Evolutionary conservation across 2,888 invertebrate species (phyloP).

Genomic region (Dynastes hyllus): DNA sequence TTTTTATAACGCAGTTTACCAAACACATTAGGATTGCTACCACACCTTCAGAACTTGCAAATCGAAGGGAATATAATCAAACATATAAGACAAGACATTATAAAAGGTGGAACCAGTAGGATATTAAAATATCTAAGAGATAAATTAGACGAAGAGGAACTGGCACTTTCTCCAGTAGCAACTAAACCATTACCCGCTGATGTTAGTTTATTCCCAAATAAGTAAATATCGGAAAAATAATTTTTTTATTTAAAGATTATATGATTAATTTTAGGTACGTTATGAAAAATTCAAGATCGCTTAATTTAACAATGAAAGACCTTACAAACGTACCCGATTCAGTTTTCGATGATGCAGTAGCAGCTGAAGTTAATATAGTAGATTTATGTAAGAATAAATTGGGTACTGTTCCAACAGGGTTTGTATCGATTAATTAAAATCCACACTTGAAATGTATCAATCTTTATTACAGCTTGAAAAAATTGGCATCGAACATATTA

Average conservation of each 20-base stretch:
- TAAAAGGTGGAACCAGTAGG: constrained; percentile 87
- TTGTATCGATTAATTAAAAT: constrained; percentile 20
- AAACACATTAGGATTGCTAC: constrained; percentile 79
- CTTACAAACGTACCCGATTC: constrained; percentile 80
- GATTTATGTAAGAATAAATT: constrained; percentile 90
- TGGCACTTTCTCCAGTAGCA: constrained; percentile 46
- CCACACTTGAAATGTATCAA: constrained; percentile 14
- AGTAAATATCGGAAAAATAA: constrained; percentile 61
- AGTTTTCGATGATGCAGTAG: constrained; percentile 81
- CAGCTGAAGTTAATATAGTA: constrained; percentile 82
- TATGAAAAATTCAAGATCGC: constrained; percentile 74
- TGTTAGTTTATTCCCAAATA: constrained; percentile 61
- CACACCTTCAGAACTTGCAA: constrained; percentile 86
- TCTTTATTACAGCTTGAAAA: constrained; percentile 47
- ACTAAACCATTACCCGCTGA: constrained; percentile 34
- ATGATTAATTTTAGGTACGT: constrained; percentile 70
- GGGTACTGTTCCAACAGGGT: constrained; percentile 80
- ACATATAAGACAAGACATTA: constrained; percentile 86
- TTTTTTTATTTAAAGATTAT: not conserved
- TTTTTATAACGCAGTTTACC: constrained; percentile 75
- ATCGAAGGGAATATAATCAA: constrained; percentile 91
- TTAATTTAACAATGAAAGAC: constrained; percentile 79
- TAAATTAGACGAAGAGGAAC: constrained; percentile 68
- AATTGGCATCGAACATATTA: constrained; percentile 66
- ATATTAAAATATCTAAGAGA: constrained; percentile 86